Base-by-base conservation (phyloP, 2,797 vertebrate genomes). In the Syngnathus rostellatus region DNA sequence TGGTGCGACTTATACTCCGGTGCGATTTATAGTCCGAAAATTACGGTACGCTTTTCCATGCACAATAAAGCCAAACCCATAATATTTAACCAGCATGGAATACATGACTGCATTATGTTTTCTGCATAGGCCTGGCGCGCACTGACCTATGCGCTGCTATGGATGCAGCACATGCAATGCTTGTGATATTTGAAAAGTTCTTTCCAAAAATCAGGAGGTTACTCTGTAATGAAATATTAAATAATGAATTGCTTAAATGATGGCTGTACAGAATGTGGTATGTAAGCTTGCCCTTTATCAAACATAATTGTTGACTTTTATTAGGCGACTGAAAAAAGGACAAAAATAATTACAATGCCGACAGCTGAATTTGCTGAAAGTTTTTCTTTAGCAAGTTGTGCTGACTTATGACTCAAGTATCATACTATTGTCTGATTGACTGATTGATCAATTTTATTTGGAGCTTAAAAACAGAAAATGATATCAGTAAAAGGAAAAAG, bases 51-150 rank as follows among this genome's bases (percentile, higher is more conserved):
- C 63, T 50, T 76, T 69, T 70, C 48, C 72, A 76, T 43, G 72
- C 72, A 59, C 61, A 7, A 81, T 81, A 68, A 79, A 81, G 53
- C 55, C 60, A 0, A 3, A 73, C 48, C 63, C 75, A 79, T 81
- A 80, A 81, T 68, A 72, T 80, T 80, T 70, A 77, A 72, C 51
- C 68, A 80, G 67, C 63, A 64, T 19, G 31, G 62, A 74, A 70
- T 54, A 78, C 46, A 68, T 68, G 69, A 69, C 31, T 73, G 43
- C 43, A 63, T 70, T 67, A 19, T 25, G 12, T 8, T 25, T 14
- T 55, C 23, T 25, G 23, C 10, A 6, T 31, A 25, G 31, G 31
- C 31, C 41, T 11, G 41, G 41, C 2, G 41, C 2, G 11, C 23
- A 12, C 10, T 55, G 54, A 31, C 54, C 25, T 16, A 12, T 14